phyloP scores from a whole-genome alignment of 2,888 invertebrate species.

The Thumatha senex region DNA sequence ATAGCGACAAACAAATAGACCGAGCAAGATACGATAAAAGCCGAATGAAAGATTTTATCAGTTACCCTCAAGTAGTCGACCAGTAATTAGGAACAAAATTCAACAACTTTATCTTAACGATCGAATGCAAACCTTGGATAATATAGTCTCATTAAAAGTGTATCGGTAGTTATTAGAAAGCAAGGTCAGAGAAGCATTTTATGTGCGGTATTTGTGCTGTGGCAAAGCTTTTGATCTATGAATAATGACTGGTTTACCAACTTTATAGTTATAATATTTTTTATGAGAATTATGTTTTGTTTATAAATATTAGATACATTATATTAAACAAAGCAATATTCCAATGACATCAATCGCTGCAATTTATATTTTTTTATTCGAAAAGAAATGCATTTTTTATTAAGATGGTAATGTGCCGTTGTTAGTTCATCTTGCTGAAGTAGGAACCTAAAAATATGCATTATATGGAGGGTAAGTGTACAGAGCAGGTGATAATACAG shows the following conservation, averaged over 20 bases:
- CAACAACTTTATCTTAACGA: slow-evolving; percentile 62
- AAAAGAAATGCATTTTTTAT: too few relatives aligned
- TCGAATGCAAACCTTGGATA: slow-evolving; percentile 70
- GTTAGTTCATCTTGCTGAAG: too few relatives aligned
- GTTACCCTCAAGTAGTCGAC: slow-evolving; percentile 49
- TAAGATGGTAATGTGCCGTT: too few relatives aligned
- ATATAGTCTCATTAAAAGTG: slow-evolving; percentile 76
- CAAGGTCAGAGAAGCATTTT: slow-evolving; percentile 59
- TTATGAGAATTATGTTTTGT: too few relatives aligned
- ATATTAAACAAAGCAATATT: too few relatives aligned
- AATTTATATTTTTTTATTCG: too few relatives aligned
- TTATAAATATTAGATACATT: too few relatives aligned
- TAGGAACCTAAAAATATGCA: too few relatives aligned
- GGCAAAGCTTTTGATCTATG: slow-evolving; percentile 64
- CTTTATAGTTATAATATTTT: slow-evolving; percentile 16
- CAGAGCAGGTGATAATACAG: too few relatives aligned
- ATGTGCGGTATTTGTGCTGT: slow-evolving; percentile 43
- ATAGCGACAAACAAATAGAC: slow-evolving; percentile 66
- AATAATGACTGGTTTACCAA: slow-evolving; percentile 58
- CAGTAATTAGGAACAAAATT: slow-evolving; percentile 54
- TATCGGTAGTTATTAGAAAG: slow-evolving; percentile 72
- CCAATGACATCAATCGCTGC: too few relatives aligned
- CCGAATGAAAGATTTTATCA: slow-evolving; percentile 57
- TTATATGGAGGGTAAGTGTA: too few relatives aligned
- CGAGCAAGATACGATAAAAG: slow-evolving; percentile 59